Base-by-base conservation (phyloP, 2,797 vertebrate species). In the Limnodromus scolopaceus region DNA sequence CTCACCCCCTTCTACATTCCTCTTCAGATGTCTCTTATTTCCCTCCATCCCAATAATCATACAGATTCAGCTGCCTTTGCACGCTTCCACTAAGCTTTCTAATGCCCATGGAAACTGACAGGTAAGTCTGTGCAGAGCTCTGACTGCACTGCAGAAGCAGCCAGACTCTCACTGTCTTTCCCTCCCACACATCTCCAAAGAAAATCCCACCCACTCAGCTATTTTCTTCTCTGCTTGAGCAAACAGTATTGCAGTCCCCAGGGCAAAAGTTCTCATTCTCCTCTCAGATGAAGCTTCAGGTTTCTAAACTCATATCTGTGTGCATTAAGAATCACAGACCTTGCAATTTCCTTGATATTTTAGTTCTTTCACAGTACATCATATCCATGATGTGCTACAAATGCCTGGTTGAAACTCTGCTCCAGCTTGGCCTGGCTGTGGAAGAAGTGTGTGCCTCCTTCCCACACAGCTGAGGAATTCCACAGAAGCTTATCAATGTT, bases 141-240 rank as follows among this genome's bases (percentile, higher is more conserved):
- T 14, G 19, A 38, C 3, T 22, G 63, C 0, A 0, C 34, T 84
- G 49, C 65, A 91, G 68, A 88, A 95, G n/a, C 64, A 79, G 51
- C 4, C 51, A 71, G 76, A 57, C 19, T 88, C 76, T 48, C 14
- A 16, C 43, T 20, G 68, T 28, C 34, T 86, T 83, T 71, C 80
- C 38, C 17, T 64, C 64, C 65, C 18, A 9, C 45, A 53, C 27
- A 55, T 16, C 57, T 46, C 78, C 75, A 71, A 57, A 28, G 69
- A 55, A 93, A 95, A 87, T 88, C 89, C 92, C 78, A 95, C 68
- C 68, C 74, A 80, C 55, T 78, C 78, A 78, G 49, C 34, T 77
- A 55, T 90, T 87, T 90, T 74, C 68, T 89, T 86, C 61, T 93
- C 55, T 90, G 41, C 48, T 74, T 69, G 24, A 79, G 27, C 3